These are phyloP conservation scores for Apteryx owenii DNA, from an alignment of 2,113 vertebrate genomes.

Conservation along the genomic window DNA sequence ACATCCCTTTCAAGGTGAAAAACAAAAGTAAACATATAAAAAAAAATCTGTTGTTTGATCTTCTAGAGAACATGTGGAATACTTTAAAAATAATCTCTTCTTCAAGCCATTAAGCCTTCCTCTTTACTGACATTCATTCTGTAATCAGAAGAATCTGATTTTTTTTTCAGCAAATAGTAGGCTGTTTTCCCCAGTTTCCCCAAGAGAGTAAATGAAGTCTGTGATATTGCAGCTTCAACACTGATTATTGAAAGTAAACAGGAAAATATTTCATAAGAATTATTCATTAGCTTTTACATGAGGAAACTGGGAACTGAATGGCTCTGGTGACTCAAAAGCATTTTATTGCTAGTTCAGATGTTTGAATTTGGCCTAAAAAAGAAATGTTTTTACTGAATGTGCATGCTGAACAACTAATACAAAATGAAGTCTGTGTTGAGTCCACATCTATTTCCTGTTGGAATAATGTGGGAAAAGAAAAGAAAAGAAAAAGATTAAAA, in stretches of 20 bases:
- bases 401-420: background rate
- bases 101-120: background rate
- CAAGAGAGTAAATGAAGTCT: background rate
- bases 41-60: background rate
- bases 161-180: background rate
- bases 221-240: background rate
- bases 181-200: background rate
- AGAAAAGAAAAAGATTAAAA: too few relatives aligned
- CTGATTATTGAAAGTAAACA: background rate
- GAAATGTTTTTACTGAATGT: background rate
- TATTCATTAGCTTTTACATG: background rate
- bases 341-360: background rate
- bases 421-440: background rate
- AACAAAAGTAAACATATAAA: background rate
- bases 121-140: background rate
- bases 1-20: conserved; percentile 13
- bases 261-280: background rate
- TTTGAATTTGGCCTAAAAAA: background rate
- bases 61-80: background rate
- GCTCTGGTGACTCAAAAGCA: background rate
- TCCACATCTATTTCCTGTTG: background rate
- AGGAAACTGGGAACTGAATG: background rate
- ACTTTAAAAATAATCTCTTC: background rate
- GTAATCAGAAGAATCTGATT: background rate
- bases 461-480: too few relatives aligned